These are phyloP conservation scores for Lanius ludovicianus DNA, from an alignment of 2,113 vertebrate genomes.

Conservation along the genomic window DNA sequence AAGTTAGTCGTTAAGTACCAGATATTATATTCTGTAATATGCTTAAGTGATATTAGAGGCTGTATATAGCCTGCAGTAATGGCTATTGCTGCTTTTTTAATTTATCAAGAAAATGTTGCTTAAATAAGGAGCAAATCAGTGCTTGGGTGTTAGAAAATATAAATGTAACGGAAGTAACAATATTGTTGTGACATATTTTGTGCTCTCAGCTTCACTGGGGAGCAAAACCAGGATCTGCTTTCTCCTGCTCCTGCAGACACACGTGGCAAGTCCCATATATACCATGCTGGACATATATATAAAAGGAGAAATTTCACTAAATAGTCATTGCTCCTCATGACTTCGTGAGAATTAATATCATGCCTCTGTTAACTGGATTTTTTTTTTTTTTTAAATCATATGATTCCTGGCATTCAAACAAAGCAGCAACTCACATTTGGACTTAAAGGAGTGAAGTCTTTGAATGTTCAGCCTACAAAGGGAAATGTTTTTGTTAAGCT, in stretches of 20 bases:
- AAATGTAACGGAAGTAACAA: slow-evolving; percentile 72
- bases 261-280: background rate
- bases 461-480: slow-evolving; percentile 44
- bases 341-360: slow-evolving; percentile 23
- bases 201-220: slow-evolving; percentile 22
- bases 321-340: background rate
- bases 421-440: slow-evolving; percentile 48
- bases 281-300: background rate
- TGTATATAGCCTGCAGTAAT: slow-evolving; percentile 86
- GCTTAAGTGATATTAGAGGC: slow-evolving; percentile 89
- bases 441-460: slow-evolving; percentile 37
- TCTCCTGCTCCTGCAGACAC: background rate
- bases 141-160: slow-evolving; percentile 76
- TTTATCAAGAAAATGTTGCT: slow-evolving; percentile 84
- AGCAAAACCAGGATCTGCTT: slow-evolving; percentile 25
- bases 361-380: background rate
- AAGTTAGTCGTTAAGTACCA: slow-evolving; percentile 94
- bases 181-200: slow-evolving; percentile 54
- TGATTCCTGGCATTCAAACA: slow-evolving; percentile 35
- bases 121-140: slow-evolving; percentile 84
- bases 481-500: slow-evolving; percentile 54
- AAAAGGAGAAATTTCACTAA: background rate
- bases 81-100: slow-evolving; percentile 92
- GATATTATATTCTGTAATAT: slow-evolving; percentile 96
- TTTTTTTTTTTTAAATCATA: background rate